A percentile compares a stretch with the other conserved stretches of the same genome.
Evolutionary conservation across 2,797 vertebrate genomes (phyloP).

Genomic region (Babyrousa celebensis): DNA sequence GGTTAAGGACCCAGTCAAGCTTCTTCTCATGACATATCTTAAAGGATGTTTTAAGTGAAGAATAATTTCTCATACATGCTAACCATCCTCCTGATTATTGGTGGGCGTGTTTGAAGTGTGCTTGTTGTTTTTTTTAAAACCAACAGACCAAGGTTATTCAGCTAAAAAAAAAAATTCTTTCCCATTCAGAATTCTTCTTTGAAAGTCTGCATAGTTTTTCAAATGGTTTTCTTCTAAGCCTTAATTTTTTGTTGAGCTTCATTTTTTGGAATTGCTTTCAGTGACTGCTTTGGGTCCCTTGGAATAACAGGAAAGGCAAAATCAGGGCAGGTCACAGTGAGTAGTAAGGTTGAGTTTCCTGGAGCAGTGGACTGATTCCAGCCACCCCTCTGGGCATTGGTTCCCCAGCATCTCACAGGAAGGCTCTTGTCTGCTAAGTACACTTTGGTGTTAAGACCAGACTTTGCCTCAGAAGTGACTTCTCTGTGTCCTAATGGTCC

Average conservation of each 20-base stretch:
- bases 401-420: background rate
- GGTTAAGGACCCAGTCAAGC: background rate
- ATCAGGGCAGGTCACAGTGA: background rate
- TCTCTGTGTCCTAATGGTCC: background rate
- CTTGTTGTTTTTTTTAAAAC: slow-evolving; percentile 67
- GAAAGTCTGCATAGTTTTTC: background rate
- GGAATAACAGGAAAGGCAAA: slow-evolving; percentile 27
- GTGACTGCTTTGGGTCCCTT: background rate
- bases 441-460: background rate
- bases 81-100: slow-evolving; percentile 24
- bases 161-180: background rate
- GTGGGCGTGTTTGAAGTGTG: background rate
- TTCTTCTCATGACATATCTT: slow-evolving; percentile 27
- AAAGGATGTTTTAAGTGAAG: slow-evolving; percentile 37
- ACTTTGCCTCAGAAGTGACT: background rate
- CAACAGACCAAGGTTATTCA: background rate
- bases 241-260: background rate
- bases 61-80: background rate
- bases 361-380: background rate
- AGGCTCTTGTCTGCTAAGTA: background rate
- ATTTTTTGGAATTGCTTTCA: slow-evolving; percentile 50
- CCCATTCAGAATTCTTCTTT: slow-evolving; percentile 64
- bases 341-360: background rate
- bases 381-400: background rate
- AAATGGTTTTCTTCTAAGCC: slow-evolving; percentile 22